Percentiles rank a stretch among this genome's conserved stretches.
Evolutionary conservation across 2,888 invertebrate genomes (phyloP).

Genomic region (Chrysodeixis includens): DNA sequence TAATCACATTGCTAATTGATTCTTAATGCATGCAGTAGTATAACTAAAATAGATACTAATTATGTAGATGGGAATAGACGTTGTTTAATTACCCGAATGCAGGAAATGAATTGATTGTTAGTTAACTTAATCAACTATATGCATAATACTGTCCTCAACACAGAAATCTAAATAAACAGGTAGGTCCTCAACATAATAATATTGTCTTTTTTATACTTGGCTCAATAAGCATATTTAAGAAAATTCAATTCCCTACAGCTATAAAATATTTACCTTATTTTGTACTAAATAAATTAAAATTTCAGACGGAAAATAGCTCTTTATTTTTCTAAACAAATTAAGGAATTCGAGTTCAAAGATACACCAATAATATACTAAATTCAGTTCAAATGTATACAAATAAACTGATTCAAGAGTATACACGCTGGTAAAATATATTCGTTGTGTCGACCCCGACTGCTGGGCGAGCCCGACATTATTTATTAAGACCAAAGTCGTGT

Average conservation of each 20-base stretch:
- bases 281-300: no score
- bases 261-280: no score
- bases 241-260: no score
- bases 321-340: no score
- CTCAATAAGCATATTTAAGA: no score
- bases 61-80: neutral
- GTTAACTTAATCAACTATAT: no score
- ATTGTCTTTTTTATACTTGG: no score
- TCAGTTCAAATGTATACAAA: conserved; percentile 32
- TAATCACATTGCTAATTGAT: neutral
- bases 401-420: conserved; percentile 30
- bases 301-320: no score
- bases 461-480: conserved; percentile 57
- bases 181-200: no score
- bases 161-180: no score
- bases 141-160: no score
- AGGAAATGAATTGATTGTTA: neutral
- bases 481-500: conserved; percentile 61
- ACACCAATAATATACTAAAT: conserved; percentile 4
- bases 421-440: conserved; percentile 51
- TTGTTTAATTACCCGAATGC: neutral
- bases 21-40: neutral
- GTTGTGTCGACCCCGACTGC: conserved; percentile 51
- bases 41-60: conserved; percentile 1
- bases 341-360: neutral